These are phyloP conservation scores for Bradypodion ventrale DNA, from an alignment of 2,797 vertebrate species.

Conservation along the genomic window DNA sequence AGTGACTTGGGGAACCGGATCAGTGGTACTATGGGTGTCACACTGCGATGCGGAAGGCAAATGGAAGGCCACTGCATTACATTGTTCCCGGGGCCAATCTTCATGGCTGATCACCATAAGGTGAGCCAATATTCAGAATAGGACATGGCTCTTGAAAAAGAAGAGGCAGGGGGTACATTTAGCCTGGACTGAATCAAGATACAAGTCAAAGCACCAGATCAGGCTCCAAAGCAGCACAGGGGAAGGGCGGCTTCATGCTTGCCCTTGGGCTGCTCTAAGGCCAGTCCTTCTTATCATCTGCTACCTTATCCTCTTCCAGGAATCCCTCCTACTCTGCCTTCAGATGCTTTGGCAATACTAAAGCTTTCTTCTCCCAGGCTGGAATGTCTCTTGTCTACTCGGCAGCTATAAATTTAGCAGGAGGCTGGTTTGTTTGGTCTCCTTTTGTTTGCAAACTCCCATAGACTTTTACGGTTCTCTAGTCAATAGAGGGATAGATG, in stretches of 20 bases:
- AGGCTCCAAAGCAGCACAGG: too few relatives aligned
- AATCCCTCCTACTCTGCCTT: constrained; percentile 33
- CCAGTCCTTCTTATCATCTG: background rate
- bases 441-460: constrained; percentile 23
- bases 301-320: constrained; percentile 29
- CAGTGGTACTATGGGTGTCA: too few relatives aligned
- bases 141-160: too few relatives aligned
- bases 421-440: constrained; percentile 2
- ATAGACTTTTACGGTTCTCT: background rate
- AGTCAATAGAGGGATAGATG: constrained; percentile 38
- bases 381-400: constrained; percentile 3
- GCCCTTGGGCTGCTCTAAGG: background rate
- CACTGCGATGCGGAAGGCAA: too few relatives aligned
- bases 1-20: too few relatives aligned
- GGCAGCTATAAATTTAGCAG: constrained; percentile 18
- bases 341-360: constrained; percentile 14
- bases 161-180: too few relatives aligned
- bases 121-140: too few relatives aligned
- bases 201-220: background rate
- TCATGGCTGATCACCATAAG: too few relatives aligned
- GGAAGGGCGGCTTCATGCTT: too few relatives aligned
- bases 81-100: too few relatives aligned
- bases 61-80: too few relatives aligned
- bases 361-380: background rate
- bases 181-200: background rate